phyloP scores from a whole-genome alignment of 2,888 invertebrate genomes.

The Ditula angustiorana region DNA sequence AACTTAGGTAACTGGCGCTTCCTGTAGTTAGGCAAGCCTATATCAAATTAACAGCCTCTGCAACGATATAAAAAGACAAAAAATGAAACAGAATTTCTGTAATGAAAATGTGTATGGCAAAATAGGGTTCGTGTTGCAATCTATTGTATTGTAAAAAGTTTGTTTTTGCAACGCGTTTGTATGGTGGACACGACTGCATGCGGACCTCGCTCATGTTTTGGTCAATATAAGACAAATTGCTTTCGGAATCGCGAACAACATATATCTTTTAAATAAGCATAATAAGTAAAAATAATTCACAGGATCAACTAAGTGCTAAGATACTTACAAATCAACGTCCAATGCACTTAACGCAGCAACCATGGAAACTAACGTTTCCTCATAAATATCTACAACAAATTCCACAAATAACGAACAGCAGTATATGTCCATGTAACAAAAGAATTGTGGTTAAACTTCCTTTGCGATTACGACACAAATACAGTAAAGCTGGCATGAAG shows the following conservation, averaged over 20 bases:
- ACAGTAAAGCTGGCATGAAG: slow-evolving; percentile 12
- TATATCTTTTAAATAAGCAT: too few relatives aligned
- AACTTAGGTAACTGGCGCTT: neutral
- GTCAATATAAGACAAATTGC: too few relatives aligned
- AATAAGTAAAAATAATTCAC: too few relatives aligned
- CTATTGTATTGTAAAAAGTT: slow-evolving; percentile 3
- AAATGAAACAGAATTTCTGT: neutral
- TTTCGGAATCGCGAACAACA: too few relatives aligned
- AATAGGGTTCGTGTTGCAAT: neutral
- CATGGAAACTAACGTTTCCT: neutral
- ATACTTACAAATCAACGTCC: too few relatives aligned
- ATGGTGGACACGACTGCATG: neutral
- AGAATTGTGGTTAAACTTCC: slow-evolving; percentile 17
- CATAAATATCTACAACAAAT: neutral
- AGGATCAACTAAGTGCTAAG: too few relatives aligned
- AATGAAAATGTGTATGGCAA: neutral
- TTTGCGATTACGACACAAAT: slow-evolving; percentile 15
- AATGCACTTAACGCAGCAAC: neutral
- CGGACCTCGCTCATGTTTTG: too few relatives aligned
- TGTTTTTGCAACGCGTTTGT: neutral
- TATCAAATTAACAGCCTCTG: neutral
- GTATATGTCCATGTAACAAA: slow-evolving; percentile 13
- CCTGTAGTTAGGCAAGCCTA: neutral
- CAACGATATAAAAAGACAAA: neutral
- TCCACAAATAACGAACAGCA: neutral